Evolutionary conservation across 2,113 vertebrate species (phyloP).

Genomic region (Spea multiplicata): DNA sequence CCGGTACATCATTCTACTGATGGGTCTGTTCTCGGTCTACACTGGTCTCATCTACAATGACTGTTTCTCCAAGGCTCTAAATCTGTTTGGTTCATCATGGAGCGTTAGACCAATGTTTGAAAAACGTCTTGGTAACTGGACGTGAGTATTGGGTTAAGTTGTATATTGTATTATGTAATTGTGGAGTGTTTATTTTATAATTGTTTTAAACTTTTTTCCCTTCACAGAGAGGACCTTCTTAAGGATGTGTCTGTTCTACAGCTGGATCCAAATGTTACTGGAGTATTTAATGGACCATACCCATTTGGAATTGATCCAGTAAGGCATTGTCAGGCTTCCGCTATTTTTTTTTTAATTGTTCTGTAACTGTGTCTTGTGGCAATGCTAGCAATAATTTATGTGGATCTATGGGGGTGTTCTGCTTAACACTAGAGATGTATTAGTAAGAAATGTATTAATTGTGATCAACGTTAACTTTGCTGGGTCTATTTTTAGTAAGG

Average conservation of each 20-base stretch:
- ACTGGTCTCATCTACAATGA: conserved; percentile 98
- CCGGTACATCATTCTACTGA: conserved; percentile 93
- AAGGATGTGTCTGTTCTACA: conserved; percentile 13
- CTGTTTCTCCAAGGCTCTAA: conserved; percentile 96
- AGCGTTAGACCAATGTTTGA: conserved; percentile 89
- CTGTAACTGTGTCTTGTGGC: not conserved
- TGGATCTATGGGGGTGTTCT: too few relatives aligned
- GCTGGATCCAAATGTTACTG: conserved; percentile 67
- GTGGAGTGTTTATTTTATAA: too few relatives aligned
- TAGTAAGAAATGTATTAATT: too few relatives aligned
- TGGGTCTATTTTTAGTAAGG: too few relatives aligned
- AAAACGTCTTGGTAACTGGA: conserved; percentile 75
- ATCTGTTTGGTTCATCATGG: conserved; percentile 93
- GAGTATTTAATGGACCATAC: conserved; percentile 75
- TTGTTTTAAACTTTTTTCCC: not conserved
- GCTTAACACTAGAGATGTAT: too few relatives aligned
- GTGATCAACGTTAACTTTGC: too few relatives aligned
- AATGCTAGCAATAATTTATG: too few relatives aligned
- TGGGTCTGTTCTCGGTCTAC: conserved; percentile 96
- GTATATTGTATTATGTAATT: too few relatives aligned
- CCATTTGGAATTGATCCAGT: conserved; percentile 81
- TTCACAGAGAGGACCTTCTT: conserved; percentile 33
- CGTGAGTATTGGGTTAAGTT: conserved; percentile 72
- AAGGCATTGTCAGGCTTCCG: conserved; percentile 14
- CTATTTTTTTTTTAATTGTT: not conserved